These are phyloP conservation scores for Nettapus auritus DNA, from an alignment of 2,113 vertebrate genomes.

Conservation along the genomic window DNA sequence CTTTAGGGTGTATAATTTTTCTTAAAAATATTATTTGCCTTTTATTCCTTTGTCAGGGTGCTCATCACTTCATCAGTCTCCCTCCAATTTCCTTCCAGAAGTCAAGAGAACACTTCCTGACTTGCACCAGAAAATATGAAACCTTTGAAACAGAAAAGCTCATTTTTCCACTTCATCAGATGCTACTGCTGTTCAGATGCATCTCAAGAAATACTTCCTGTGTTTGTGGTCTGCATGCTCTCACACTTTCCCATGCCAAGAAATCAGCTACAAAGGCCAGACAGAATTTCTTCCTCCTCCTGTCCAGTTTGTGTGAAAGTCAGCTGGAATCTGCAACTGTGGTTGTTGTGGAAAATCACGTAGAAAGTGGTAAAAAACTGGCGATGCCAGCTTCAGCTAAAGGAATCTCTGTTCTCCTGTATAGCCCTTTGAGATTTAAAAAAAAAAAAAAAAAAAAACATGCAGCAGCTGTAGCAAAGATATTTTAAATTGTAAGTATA, in stretches of 20 bases:
- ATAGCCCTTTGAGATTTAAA: background rate
- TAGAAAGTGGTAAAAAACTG: slow-evolving; percentile 20
- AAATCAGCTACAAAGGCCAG: slow-evolving; percentile 37
- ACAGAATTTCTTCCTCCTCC: slow-evolving; percentile 58
- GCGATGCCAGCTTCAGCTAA: slow-evolving; percentile 47
- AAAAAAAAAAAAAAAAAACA: background rate
- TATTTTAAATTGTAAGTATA: slow-evolving; percentile 26
- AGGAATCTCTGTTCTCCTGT: slow-evolving; percentile 52
- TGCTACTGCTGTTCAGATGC: slow-evolving; percentile 45
- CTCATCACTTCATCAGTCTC: background rate
- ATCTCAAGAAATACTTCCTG: slow-evolving; percentile 58
- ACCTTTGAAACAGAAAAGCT: slow-evolving; percentile 60
- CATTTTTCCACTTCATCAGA: slow-evolving; percentile 59
- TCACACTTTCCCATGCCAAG: slow-evolving; percentile 61
- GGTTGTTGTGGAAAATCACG: slow-evolving; percentile 49
- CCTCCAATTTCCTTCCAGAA: background rate
- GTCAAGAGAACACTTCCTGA: slow-evolving; percentile 36
- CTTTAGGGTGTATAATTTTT: background rate
- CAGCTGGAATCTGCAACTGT: slow-evolving; percentile 47
- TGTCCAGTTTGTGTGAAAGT: slow-evolving; percentile 61
- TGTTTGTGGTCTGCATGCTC: slow-evolving; percentile 27
- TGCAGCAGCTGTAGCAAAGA: slow-evolving; percentile 15
- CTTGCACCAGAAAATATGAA: slow-evolving; percentile 57
- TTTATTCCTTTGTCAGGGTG: background rate
- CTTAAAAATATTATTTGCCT: background rate